phyloP scores from a whole-genome alignment of 2,113 vertebrate species.

The Tragelaphus strepsiceros region DNA sequence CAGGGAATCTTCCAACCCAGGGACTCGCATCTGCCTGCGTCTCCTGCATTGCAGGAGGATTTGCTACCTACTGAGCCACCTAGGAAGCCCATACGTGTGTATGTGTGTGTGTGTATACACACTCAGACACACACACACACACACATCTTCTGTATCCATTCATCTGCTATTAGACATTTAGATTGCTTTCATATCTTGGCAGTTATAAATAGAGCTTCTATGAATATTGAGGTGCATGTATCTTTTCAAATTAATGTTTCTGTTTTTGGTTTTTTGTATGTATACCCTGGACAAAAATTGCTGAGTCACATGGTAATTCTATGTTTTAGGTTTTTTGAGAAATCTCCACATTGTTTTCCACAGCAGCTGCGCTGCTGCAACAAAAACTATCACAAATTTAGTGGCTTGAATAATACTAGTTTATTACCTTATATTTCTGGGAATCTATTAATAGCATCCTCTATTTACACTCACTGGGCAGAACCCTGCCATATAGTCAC shows the following conservation, averaged over 20 bases:
- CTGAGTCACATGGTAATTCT: neutral
- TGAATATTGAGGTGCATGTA: neutral
- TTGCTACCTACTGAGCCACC: neutral
- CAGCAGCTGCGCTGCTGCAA: accelerated
- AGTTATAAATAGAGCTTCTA: neutral
- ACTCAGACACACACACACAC: neutral
- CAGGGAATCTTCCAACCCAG: neutral
- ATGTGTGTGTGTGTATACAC: no score
- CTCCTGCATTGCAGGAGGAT: neutral
- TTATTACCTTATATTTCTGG: neutral
- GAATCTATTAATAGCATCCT: neutral
- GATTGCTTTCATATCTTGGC: neutral
- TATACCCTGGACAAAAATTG: neutral
- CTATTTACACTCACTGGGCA: neutral
- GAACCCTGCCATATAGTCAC: neutral
- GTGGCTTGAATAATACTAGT: neutral
- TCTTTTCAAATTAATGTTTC: neutral
- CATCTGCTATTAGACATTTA: neutral
- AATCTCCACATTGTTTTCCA: neutral
- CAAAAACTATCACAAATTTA: neutral
- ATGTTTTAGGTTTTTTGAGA: neutral
- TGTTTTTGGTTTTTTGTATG: neutral
- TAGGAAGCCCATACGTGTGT: neutral
- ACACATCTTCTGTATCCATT: neutral
- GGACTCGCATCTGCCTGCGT: neutral